A percentile compares a stretch with the other conserved stretches of the same genome.
Evolutionary conservation across 2,888 invertebrate genomes (phyloP).

Genomic region (Megaustenia siamemsis): DNA sequence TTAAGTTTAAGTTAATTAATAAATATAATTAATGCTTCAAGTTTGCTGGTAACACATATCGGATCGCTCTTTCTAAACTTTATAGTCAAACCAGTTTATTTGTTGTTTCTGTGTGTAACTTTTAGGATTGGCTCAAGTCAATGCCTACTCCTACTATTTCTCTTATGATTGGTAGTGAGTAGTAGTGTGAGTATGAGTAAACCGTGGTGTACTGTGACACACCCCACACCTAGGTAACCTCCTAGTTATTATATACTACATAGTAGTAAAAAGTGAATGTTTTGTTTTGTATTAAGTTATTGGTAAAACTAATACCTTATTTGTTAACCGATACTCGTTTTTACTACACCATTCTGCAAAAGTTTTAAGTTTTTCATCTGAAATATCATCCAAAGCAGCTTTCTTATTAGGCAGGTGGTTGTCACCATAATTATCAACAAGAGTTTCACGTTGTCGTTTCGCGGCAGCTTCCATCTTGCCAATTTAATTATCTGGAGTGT

Average conservation of each 20-base stretch:
- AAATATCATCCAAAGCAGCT: conserved; percentile 14
- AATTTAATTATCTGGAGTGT: background rate
- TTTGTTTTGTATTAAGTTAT: too few relatives aligned
- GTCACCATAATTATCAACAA: background rate
- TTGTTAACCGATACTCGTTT: conserved; percentile 55
- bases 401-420: conserved; percentile 28
- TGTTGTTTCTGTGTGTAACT: too few relatives aligned
- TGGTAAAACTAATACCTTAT: conserved; percentile 61
- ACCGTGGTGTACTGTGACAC: background rate
- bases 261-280: too few relatives aligned
- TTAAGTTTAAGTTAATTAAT: too few relatives aligned
- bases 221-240: background rate
- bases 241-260: background rate
- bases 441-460: conserved; percentile 56
- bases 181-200: background rate
- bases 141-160: background rate
- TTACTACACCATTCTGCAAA: conserved; percentile 59
- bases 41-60: too few relatives aligned
- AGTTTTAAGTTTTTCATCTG: conserved; percentile 46
- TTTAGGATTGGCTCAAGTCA: too few relatives aligned
- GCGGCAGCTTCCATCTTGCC: conserved; percentile 64
- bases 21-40: too few relatives aligned
- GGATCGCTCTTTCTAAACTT: too few relatives aligned
- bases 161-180: background rate
- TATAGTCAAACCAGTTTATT: too few relatives aligned